These are phyloP conservation scores for Thripadectes ignobilis DNA, from an alignment of 2,797 vertebrate genomes.

Conservation along the genomic window DNA sequence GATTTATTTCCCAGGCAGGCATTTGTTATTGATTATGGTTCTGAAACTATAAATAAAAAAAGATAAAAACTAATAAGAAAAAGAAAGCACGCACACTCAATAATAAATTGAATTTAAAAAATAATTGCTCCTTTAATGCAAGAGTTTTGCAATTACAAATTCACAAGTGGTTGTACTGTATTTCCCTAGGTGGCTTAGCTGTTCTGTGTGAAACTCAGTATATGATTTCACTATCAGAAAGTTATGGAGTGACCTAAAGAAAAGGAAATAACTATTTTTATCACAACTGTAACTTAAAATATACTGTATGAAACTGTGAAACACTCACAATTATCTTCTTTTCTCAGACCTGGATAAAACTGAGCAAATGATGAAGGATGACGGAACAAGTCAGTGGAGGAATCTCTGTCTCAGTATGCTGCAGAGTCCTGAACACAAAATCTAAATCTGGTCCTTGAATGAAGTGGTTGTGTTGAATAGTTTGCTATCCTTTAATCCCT, in stretches of 20 bases:
- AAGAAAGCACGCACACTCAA: neutral
- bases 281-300: neutral
- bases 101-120: neutral
- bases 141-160: neutral
- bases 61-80: neutral
- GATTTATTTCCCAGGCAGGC: neutral
- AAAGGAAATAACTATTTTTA: neutral
- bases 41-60: neutral
- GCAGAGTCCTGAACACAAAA: neutral
- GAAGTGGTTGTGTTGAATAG: neutral
- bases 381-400: neutral
- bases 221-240: neutral
- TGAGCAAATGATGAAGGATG: neutral
- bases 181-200: neutral
- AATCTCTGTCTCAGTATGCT: neutral
- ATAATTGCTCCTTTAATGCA: fast-evolving
- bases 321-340: neutral
- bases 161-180: neutral
- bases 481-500: neutral
- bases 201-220: neutral
- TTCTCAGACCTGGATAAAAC: neutral
- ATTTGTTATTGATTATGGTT: neutral
- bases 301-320: neutral
- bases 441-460: neutral
- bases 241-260: neutral